Evolutionary conservation across 2,888 invertebrate species (phyloP).

Genomic region (Rotaria macrura): DNA sequence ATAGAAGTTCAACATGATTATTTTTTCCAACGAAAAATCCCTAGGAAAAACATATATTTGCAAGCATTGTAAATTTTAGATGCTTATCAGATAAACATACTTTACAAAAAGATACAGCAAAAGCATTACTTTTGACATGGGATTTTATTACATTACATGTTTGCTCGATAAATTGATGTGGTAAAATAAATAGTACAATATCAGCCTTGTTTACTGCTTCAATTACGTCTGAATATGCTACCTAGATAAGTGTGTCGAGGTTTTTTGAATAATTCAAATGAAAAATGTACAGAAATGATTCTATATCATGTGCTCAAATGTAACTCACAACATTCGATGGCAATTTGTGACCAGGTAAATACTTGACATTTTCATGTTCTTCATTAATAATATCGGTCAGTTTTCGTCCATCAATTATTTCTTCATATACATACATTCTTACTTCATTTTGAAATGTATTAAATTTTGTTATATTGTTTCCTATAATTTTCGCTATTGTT

Average conservation of each 20-base stretch:
- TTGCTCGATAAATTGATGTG: conserved; percentile 72
- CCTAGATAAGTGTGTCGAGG: conserved; percentile 53
- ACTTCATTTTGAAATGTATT: conserved; percentile 66
- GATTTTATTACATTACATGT: conserved; percentile 63
- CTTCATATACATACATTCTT: conserved; percentile 88
- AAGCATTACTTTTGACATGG: conserved; percentile 75
- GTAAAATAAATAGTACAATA: conserved; percentile 85
- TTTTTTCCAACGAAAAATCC: conserved; percentile 42
- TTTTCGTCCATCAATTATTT: conserved; percentile 78
- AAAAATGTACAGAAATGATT: background rate
- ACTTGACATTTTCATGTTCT: conserved; percentile 94
- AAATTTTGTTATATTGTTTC: conserved; percentile 68
- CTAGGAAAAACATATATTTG: conserved; percentile 35
- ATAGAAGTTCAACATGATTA: conserved; percentile 70
- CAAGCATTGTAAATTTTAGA: no score
- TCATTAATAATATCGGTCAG: conserved; percentile 94
- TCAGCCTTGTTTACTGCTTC: conserved; percentile 83
- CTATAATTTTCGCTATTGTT: conserved; percentile 94
- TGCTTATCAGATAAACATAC: background rate
- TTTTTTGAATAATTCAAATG: no score
- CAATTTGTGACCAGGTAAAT: conserved; percentile 82
- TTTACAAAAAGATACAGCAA: conserved; percentile 88
- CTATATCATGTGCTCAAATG: background rate
- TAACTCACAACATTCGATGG: conserved; percentile 70
- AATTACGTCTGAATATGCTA: conserved; percentile 79